These are phyloP conservation scores for Perognathus longimembris DNA, from an alignment of 2,113 vertebrate species.

Conservation along the genomic window DNA sequence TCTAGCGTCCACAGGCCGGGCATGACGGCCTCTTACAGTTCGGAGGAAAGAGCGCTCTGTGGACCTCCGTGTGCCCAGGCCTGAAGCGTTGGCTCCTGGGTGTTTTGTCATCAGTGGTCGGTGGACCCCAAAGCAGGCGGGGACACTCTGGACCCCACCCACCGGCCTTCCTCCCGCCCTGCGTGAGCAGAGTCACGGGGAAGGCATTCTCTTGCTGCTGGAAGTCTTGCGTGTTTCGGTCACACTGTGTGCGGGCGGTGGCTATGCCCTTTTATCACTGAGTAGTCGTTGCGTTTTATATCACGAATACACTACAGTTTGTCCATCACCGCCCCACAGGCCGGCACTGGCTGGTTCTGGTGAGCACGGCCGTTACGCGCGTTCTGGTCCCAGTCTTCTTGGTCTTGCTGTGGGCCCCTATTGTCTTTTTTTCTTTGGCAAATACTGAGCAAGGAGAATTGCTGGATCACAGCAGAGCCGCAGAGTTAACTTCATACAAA, in stretches of 20 bases:
- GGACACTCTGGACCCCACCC: no score
- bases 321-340: background rate
- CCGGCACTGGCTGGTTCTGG: no score
- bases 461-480: background rate
- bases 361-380: background rate
- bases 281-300: background rate
- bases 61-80: background rate
- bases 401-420: no score
- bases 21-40: background rate
- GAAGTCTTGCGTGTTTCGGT: background rate
- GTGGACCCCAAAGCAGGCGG: background rate
- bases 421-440: background rate
- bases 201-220: background rate
- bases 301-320: background rate
- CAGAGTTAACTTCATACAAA: background rate
- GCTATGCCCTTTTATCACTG: background rate
- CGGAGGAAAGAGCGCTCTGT: background rate
- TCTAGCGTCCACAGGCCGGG: background rate
- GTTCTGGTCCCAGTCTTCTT: background rate
- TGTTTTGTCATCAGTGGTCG: fast-evolving
- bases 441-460: background rate
- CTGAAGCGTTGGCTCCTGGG: background rate
- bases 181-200: no score
- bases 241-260: background rate
- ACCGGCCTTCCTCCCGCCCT: background rate